A percentile compares a stretch with the other conserved stretches of the same genome.
Evolutionary conservation across 2,797 vertebrate species (phyloP).

Genomic region (Esox masquinongy): DNA sequence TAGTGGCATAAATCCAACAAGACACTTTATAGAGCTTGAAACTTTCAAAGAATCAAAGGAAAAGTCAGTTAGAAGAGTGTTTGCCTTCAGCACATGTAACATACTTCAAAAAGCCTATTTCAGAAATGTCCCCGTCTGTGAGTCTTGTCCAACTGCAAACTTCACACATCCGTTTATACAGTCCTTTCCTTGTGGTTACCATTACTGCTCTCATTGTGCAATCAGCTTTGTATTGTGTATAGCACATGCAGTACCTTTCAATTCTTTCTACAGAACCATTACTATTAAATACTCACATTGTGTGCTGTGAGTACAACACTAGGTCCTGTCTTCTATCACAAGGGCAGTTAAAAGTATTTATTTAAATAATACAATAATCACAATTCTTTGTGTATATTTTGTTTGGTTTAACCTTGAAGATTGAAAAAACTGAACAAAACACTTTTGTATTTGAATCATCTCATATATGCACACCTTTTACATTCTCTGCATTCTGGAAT

Average conservation of each 20-base stretch:
- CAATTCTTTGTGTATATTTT: no score
- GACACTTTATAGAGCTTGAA: constrained; percentile 48
- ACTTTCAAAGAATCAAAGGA: background rate
- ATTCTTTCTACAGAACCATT: background rate
- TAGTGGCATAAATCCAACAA: constrained; percentile 59
- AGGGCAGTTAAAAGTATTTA: no score
- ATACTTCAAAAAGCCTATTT: background rate
- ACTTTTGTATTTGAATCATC: no score
- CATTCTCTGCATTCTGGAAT: no score
- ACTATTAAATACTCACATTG: background rate
- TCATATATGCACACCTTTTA: no score
- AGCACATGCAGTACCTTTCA: background rate
- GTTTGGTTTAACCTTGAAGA: no score
- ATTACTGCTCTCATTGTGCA: background rate
- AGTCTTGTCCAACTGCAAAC: no score
- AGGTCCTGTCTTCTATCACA: no score
- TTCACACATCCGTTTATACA: background rate
- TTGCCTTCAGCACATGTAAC: background rate
- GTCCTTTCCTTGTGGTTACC: background rate
- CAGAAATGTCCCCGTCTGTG: no score
- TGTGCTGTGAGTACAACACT: no score
- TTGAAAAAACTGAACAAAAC: no score
- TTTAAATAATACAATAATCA: no score
- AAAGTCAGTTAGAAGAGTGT: background rate
- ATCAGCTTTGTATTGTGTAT: background rate